phyloP scores from a whole-genome alignment of 2,113 vertebrate species.

The Calonectris borealis region DNA sequence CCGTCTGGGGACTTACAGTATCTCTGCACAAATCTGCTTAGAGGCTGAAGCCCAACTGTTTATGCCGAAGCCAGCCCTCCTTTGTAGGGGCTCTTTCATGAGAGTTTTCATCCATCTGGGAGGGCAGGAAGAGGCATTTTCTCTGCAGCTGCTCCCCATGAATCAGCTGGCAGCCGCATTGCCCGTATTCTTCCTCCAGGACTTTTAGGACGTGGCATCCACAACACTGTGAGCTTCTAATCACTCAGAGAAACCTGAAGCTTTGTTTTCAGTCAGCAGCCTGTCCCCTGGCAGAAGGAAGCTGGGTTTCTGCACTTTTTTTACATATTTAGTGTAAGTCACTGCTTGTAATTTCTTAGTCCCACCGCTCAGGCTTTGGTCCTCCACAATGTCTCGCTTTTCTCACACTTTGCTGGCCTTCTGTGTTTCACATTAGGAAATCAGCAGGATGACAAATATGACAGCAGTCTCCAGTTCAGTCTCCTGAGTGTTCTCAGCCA shows the following conservation, averaged over 20 bases:
- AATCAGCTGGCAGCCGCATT: not conserved
- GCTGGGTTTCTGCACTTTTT: not conserved
- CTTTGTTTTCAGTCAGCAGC: not conserved
- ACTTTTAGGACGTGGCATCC: not conserved
- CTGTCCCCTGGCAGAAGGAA: not conserved
- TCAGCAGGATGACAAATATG: slow-evolving; percentile 18
- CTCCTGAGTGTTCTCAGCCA: slow-evolving; percentile 9
- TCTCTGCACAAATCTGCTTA: not conserved
- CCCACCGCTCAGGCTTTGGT: not conserved
- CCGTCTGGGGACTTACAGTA: not conserved
- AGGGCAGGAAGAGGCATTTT: slow-evolving; percentile 31
- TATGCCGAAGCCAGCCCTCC: not conserved
- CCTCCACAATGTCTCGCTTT: not conserved
- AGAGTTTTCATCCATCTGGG: slow-evolving; percentile 14
- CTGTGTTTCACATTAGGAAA: slow-evolving; percentile 28
- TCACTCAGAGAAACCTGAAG: not conserved
- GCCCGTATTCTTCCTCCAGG: not conserved
- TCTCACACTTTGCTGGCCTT: not conserved
- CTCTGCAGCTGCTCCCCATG: not conserved
- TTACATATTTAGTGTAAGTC: not conserved
- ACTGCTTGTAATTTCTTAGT: not conserved
- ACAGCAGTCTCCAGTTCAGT: slow-evolving; percentile 15
- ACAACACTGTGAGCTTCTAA: not conserved
- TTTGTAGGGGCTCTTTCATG: not conserved
- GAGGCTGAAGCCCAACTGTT: not conserved